A percentile compares a stretch with the other conserved stretches of the same genome.
Evolutionary conservation across 2,113 vertebrate genomes (phyloP).

Genomic region (Silurus asotus): DNA sequence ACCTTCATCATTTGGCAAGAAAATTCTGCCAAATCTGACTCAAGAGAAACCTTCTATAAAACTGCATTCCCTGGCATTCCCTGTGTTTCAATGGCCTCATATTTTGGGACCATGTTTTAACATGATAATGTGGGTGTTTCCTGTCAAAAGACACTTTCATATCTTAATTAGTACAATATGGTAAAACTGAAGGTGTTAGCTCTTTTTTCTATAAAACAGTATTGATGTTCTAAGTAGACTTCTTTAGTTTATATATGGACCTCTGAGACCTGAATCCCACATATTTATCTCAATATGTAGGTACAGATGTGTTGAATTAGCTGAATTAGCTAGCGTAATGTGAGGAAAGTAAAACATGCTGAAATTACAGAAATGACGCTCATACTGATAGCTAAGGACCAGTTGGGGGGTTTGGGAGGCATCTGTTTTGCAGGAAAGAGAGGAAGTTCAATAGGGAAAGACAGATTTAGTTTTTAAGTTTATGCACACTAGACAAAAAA

Average conservation of each 20-base stretch:
- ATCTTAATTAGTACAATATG: constrained; percentile 5
- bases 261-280: constrained; percentile 28
- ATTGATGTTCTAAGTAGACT: not conserved
- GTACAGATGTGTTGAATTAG: constrained; percentile 35
- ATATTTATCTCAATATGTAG: constrained; percentile 34
- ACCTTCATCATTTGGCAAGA: not conserved
- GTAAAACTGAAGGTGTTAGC: not conserved
- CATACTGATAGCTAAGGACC: constrained; percentile 18
- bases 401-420: not conserved
- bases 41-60: not conserved
- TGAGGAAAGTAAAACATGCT: constrained; percentile 19
- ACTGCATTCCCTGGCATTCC: not conserved
- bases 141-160: not conserved
- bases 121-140: constrained; percentile 6
- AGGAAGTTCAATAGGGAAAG: constrained; percentile 25
- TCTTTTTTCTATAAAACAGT: not conserved
- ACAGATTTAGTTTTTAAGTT: not conserved
- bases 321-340: not conserved
- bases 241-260: constrained; percentile 1
- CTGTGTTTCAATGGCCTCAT: constrained; percentile 3
- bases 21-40: not conserved
- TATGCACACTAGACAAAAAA: not conserved
- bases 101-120: constrained; percentile 7
- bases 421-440: constrained; percentile 31
- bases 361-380: not conserved